Base-by-base conservation (phyloP, 1,140 invertebrate genomes). In the Brachionus rubens region DNA sequence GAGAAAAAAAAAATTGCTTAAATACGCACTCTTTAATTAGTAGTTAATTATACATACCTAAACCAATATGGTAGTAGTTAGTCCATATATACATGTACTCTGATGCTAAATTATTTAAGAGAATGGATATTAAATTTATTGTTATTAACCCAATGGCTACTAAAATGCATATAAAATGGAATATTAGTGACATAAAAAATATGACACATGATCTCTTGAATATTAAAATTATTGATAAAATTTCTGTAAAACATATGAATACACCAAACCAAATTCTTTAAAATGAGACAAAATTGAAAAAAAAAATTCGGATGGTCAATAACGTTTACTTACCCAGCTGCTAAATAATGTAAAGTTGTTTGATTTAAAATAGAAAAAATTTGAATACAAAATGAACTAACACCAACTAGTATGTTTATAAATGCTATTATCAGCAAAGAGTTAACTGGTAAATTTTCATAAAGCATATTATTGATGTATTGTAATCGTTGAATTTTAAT, bases 181-280 rank as follows among this genome's bases (percentile, higher is more conserved):
- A 59, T 40, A 59, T 59, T 36, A 59, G 12, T 12, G 30, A 9
- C 54, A 59, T 59, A 40, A 59, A 36, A 16, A 59, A 59, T 59
- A 59, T 19, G 12, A 59, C 10, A 36, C 54, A 59, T 16, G 28
- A 36, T 59, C 54, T 4, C 19, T 59, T 59, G 16, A 19, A 33
- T 16, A 59, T 0, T 33, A 59, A 59, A 59, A 59, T 59, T 19
- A 59, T 19, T 14, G 54, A 36, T 16, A 59, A 33, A 12, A 16
- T 36, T 36, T 59, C 54, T 9, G 54, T 59, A 36, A 59, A 59
- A 6, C 33, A 33, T 28, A 33, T 16, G 36, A 59, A 59, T 6
- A 41, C 30, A 59, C 28, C 54, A 16, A 59, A 59, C 54, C 54
- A 59, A 33, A 59, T 41, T 14, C 54, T 59, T 59, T 2, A 33